A percentile compares a stretch with the other conserved stretches of the same genome.
Conservation (phyloP, 2,888 invertebrate genomes). For the Drosophila macrospina region DNA sequence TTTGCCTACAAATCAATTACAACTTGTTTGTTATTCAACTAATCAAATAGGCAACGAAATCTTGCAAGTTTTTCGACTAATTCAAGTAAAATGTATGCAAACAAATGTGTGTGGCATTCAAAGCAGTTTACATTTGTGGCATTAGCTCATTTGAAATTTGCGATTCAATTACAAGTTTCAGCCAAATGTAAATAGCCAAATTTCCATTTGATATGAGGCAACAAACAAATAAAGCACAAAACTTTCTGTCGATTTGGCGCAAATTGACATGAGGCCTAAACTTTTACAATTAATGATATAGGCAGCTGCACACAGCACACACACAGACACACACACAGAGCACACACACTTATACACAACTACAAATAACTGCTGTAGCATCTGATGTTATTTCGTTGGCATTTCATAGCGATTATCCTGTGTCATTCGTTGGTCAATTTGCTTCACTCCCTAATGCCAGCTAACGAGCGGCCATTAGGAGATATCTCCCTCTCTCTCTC, state of each 20-base stretch:
- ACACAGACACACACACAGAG: conserved; percentile 9
- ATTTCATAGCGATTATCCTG: conserved; percentile 42
- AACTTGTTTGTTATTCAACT: background rate
- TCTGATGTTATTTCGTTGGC: conserved; percentile 23
- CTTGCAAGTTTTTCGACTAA: conserved; percentile 24
- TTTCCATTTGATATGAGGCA: conserved; percentile 51
- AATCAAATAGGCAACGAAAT: conserved; percentile 6
- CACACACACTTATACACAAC: background rate
- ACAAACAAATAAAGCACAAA: conserved; percentile 52
- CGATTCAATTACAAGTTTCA: conserved; percentile 71
- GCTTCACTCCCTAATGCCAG: conserved; percentile 48
- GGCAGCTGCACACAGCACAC: conserved; percentile 4
- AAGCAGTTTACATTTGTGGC: conserved; percentile 54
- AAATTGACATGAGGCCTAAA: conserved; percentile 59
- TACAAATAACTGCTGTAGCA: conserved; percentile 29
- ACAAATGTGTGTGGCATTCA: conserved; percentile 20
- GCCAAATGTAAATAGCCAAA: conserved; percentile 64
- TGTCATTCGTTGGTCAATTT: conserved; percentile 50
- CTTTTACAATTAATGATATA: conserved; percentile 68
- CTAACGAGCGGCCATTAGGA: conserved; percentile 70
- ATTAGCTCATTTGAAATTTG: conserved; percentile 36
- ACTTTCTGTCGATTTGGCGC: conserved; percentile 40
- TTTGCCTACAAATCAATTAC: conserved; percentile 17
- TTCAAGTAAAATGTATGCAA: conserved; percentile 56
- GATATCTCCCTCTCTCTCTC: background rate